Base-by-base conservation (phyloP, 2,888 invertebrate species). In the Aphidoletes aphidimyza region DNA sequence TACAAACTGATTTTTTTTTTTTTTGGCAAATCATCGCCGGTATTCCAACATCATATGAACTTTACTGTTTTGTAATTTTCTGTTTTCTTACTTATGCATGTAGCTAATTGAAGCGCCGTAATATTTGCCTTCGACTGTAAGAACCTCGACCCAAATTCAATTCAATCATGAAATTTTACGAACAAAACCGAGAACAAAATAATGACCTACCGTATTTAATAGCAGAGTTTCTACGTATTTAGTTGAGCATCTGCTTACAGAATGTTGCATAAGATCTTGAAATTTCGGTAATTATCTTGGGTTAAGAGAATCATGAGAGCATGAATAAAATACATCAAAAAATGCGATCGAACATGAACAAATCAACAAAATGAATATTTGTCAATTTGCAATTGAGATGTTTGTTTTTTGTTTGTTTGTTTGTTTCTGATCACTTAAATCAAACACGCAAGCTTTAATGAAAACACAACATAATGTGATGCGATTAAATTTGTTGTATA, bases 11-110 rank as follows among this genome's bases (percentile, higher is more conserved):
- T 69, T 54, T 26, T 26, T 69, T 6, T 69, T 30, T 11, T 30
- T 69, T 69, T 69, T 14, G 69, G 69, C 69, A 69, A 14, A 69
- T 69, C 69, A 69, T 69, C 30, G 69, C 30, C 54, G 34, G 69
- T 69, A 30, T 69, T 69, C 34, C 30, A 69, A 11, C 30, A 30
- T 30, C 69, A 69, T 30, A 69, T 30, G 26, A 5, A 34, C 1
- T 19, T 22, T 3, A 26, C 22, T 54, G 26, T 69, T 69, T 69
- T 17, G 26, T 14, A 69, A 30, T 69, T 30, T 14, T 34, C 5
- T 69, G 34, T 30, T 69, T 69, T 34, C 11, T 30, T 69, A 30
- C 30, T 30, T 11, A 30, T 69, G 26, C 34, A 14, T 34, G 30
- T n/a, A 30, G 26, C 34, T 69, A 26, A 54, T 22, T 54, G 54